Evolutionary conservation across 2,113 vertebrate genomes (phyloP).

Genomic region (Chionis minor): DNA sequence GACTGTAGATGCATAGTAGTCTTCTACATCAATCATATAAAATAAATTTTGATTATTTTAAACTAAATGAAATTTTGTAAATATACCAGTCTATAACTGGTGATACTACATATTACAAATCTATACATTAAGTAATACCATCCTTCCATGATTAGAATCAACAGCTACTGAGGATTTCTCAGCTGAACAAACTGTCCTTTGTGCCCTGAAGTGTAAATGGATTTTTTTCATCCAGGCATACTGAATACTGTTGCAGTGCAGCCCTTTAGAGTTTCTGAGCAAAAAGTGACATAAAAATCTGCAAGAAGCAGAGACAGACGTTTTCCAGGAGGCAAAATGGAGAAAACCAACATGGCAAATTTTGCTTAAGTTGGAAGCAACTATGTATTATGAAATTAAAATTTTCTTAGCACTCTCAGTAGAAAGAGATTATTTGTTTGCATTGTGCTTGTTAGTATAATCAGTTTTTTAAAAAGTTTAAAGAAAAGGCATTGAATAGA

Average conservation of each 20-base stretch:
- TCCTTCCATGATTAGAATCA: background rate
- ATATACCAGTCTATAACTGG: background rate
- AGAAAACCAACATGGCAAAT: background rate
- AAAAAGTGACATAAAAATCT: background rate
- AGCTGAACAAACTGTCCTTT: background rate
- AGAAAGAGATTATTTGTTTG: background rate
- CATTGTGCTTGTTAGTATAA: background rate
- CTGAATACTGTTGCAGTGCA: background rate
- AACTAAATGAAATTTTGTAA: background rate
- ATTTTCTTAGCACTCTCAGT: background rate
- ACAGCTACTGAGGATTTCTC: background rate
- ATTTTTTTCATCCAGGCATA: background rate
- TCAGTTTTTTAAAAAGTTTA: background rate
- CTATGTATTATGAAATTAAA: background rate
- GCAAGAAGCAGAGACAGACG: background rate
- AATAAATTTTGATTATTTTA: background rate
- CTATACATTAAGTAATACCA: background rate
- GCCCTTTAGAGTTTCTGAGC: background rate
- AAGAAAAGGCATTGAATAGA: background rate
- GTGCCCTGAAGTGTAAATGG: background rate
- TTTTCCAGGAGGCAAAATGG: background rate
- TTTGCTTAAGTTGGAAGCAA: background rate
- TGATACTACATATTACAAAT: fast-evolving
- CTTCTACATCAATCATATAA: background rate
- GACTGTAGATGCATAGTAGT: background rate